These are phyloP conservation scores for Drosophila stalkeri DNA, from an alignment of 2,888 invertebrate genomes.

Conservation along the genomic window DNA sequence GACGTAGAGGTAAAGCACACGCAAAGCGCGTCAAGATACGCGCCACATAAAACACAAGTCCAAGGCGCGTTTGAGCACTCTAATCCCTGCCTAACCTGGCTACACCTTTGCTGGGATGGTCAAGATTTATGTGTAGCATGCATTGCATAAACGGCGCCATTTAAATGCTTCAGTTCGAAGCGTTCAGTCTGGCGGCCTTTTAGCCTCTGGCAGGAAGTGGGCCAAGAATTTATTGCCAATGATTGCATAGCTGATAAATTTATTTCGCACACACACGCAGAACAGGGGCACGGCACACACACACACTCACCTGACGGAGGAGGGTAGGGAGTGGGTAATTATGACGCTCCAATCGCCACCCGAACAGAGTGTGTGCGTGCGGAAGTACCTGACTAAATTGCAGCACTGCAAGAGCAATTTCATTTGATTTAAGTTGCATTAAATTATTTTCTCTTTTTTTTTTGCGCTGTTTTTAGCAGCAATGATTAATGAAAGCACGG, in stretches of 20 bases:
- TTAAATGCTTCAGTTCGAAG: constrained; percentile 56
- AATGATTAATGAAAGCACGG: constrained; percentile 57
- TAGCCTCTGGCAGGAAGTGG: constrained; percentile 42
- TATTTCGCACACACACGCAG: constrained; percentile 56
- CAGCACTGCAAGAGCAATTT: constrained; percentile 49
- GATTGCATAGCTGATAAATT: constrained; percentile 76
- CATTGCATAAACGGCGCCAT: constrained; percentile 71
- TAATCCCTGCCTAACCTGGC: constrained; percentile 51
- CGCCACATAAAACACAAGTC: constrained; percentile 21
- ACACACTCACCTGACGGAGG: neutral
- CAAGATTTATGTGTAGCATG: constrained; percentile 72
- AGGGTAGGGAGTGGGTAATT: constrained; percentile 52
- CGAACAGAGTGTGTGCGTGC: constrained; percentile 13
- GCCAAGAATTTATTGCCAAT: constrained; percentile 68
- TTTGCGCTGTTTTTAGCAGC: constrained; percentile 5
- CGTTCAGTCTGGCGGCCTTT: constrained; percentile 28
- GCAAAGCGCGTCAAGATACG: constrained; percentile 47
- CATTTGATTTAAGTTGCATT: constrained; percentile 66
- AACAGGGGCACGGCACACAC: constrained; percentile 24
- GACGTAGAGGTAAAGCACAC: constrained; percentile 36
- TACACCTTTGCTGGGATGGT: constrained; percentile 45
- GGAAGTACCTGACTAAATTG: constrained; percentile 70
- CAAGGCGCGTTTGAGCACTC: constrained; percentile 41
- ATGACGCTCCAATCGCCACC: constrained; percentile 56
- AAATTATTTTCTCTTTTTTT: constrained; percentile 45